Evolutionary conservation across 1,140 invertebrate species (phyloP).

Genomic region (Maconellicoccus hirsutus): DNA sequence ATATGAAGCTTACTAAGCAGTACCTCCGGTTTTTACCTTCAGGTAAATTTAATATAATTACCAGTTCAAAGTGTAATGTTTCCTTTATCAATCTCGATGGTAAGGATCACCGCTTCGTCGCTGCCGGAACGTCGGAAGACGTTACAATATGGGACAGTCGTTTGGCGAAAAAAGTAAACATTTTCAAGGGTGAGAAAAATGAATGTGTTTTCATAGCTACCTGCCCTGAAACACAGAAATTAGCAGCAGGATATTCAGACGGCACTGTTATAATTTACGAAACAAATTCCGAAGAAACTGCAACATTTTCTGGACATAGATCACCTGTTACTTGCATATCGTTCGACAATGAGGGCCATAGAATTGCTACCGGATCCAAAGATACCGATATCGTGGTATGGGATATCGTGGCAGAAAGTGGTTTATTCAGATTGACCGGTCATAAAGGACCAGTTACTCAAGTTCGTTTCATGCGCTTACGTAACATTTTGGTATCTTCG

Average conservation of each 20-base stretch:
- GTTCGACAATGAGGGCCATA: constrained; percentile 67
- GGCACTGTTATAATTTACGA: constrained; percentile 78
- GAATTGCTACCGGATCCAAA: constrained; percentile 75
- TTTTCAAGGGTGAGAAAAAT: constrained; percentile 45
- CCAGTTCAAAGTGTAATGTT: constrained; percentile 62
- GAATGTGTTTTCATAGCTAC: constrained; percentile 59
- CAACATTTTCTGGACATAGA: constrained; percentile 80
- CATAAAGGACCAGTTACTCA: constrained; percentile 89
- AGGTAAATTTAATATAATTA: constrained; percentile 75
- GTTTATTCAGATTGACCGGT: constrained; percentile 75
- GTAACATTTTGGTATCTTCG: constrained; percentile 70
- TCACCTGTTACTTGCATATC: constrained; percentile 67
- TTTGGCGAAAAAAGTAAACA: constrained; percentile 69
- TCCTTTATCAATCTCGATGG: constrained; percentile 62
- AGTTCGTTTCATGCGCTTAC: constrained; percentile 60
- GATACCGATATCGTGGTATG: constrained; percentile 90
- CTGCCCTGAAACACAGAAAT: constrained; percentile 55
- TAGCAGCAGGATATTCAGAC: constrained; percentile 87
- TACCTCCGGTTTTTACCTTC: constrained; percentile 79
- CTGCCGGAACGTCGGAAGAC: constrained; percentile 82
- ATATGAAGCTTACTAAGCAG: constrained; percentile 92
- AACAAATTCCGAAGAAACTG: constrained; percentile 52
- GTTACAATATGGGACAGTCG: constrained; percentile 88
- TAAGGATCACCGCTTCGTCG: constrained; percentile 68
- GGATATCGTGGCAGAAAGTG: constrained; percentile 85